Evolutionary conservation across 2,888 invertebrate genomes (phyloP), one percentile per base, ranked within the genome.

Genomic region (Meloe dianella): DNA sequence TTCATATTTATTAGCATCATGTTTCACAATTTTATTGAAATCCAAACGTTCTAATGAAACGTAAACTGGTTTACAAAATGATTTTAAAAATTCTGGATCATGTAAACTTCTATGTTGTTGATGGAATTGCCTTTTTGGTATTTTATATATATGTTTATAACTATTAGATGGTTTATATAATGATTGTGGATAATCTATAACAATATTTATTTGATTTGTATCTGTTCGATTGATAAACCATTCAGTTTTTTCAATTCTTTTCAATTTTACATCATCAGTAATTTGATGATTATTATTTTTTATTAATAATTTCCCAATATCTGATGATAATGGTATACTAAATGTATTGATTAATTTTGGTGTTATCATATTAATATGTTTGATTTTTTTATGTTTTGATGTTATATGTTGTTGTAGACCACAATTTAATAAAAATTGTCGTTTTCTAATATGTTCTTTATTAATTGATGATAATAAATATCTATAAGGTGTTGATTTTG

Each of bases 251-350:
- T 81, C 76, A 30, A 77, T 64, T 69, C 77, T 74, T 56, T 73
- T 70, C 24, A 73, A 59, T 60, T 74, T 75, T 8, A 74, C 66
- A 17, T 77, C 73, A 57, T 75, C 74, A 24, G 76, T 67, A 20
- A 80, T 68, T 54, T 56, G 62, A 61, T 73, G 76, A 62, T 75
- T 73, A 57, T 74, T 74, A 56, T 69, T 68, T 22, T 70, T 65
- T 59, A 76, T 74, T 57, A 80, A 68, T 47, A 71, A 69, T 59
- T 73, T 70, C 7, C 82, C 80, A 57, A 79, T 67, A 66, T 81
- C 78, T 5, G 81, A 82, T 1, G 80, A 80, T 60, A 82, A 77
- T 54, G 82, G 82, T 57, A 82, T 75, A 60, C 75, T 63, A 54
- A 66, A 29, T 14, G 20, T 41, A 20, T 30, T 22, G 12, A n/a